Evolutionary conservation across 2,797 vertebrate species (phyloP).

Genomic region (Gymnoscopelus braueri): DNA sequence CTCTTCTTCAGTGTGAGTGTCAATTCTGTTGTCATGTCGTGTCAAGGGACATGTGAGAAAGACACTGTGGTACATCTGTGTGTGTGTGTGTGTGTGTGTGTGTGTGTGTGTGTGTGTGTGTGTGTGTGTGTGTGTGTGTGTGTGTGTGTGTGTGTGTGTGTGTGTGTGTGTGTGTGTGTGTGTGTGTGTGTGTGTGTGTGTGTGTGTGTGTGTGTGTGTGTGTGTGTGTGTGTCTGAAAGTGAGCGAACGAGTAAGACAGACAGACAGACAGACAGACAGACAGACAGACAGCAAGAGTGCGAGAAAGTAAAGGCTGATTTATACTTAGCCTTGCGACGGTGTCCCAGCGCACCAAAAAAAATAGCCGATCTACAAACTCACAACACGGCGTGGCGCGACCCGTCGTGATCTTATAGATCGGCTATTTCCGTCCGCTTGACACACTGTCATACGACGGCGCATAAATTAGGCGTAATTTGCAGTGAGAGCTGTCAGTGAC

Average conservation of each 20-base stretch:
- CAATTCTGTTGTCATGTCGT: neutral
- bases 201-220: slow-evolving; percentile 2
- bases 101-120: slow-evolving; percentile 10
- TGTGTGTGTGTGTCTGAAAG: neutral
- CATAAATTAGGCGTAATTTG: neutral
- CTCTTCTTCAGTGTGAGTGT: neutral
- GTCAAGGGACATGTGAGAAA: neutral
- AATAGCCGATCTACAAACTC: too few relatives aligned
- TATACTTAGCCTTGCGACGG: too few relatives aligned
- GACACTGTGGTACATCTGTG: neutral
- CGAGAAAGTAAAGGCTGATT: slow-evolving; percentile 27
- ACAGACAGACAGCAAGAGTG: slow-evolving; percentile 18
- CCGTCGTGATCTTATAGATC: too few relatives aligned
- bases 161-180: too few relatives aligned
- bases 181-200: too few relatives aligned
- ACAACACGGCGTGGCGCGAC: too few relatives aligned
- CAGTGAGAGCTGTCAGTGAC: slow-evolving; percentile 49
- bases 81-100: too few relatives aligned
- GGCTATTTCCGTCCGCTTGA: too few relatives aligned
- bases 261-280: slow-evolving; percentile 2
- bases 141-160: neutral
- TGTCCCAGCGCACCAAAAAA: too few relatives aligned
- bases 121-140: slow-evolving; percentile 6
- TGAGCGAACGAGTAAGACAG: slow-evolving; percentile 1
- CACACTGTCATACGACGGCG: too few relatives aligned